Percentiles rank a stretch among this genome's conserved stretches.
phyloP scores from a whole-genome alignment of 1,140 invertebrate species.

The Thaumatotibia leucotreta region DNA sequence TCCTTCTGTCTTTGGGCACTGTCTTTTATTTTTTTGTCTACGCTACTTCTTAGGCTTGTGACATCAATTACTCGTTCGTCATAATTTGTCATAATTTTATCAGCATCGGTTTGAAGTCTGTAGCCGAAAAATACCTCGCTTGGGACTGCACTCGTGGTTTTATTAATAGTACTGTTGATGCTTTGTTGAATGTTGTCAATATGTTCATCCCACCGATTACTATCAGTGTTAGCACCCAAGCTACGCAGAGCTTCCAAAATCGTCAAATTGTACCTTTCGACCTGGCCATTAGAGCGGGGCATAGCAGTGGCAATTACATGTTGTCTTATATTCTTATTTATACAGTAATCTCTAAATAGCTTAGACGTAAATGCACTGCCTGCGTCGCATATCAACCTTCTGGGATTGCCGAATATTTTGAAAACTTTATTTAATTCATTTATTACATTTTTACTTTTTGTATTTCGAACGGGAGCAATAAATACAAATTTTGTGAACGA shows the following conservation, averaged over 20 bases:
- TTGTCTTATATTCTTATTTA: not conserved
- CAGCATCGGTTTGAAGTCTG: constrained; percentile 9
- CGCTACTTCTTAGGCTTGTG: constrained; percentile 21
- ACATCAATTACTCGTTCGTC: constrained; percentile 19
- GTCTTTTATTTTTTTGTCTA: constrained; percentile 23
- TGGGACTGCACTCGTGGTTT: too few species aligned
- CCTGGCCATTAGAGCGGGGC: too few species aligned
- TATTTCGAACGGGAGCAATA: not conserved
- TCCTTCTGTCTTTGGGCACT: constrained; percentile 23
- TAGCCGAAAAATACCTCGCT: constrained; percentile 23
- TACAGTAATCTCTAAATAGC: not conserved
- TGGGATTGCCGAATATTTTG: not conserved
- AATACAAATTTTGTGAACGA: constrained; percentile 41
- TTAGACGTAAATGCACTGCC: not conserved
- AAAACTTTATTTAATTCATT: not conserved
- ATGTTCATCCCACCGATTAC: too few species aligned
- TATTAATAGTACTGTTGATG: too few species aligned
- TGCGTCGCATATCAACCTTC: not conserved
- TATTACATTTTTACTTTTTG: not conserved
- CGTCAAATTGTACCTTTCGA: too few species aligned
- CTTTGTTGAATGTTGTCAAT: too few species aligned
- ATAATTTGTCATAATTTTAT: constrained; percentile 3
- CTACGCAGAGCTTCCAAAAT: too few species aligned
- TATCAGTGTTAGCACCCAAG: too few species aligned
- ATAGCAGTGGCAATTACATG: not conserved